phyloP scores from a whole-genome alignment of 2,113 vertebrate species.

The Philantomba maxwellii region DNA sequence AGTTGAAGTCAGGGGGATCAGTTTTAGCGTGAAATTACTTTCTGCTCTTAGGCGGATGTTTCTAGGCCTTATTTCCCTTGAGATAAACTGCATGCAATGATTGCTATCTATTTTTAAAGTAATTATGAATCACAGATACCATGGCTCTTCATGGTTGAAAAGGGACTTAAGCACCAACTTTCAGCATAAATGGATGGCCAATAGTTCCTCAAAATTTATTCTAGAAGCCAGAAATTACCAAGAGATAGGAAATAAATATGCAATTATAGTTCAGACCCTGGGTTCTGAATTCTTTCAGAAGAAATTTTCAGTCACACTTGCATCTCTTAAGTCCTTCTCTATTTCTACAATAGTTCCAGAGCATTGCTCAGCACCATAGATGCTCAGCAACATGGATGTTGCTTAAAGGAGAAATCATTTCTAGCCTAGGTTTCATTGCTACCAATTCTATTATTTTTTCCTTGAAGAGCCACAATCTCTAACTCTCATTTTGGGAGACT shows the following conservation, averaged over 20 bases:
- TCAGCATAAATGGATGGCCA: neutral
- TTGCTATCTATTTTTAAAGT: neutral
- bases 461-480: neutral
- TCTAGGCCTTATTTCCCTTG: neutral
- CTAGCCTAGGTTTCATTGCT: neutral
- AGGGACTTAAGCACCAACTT: neutral
- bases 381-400: neutral
- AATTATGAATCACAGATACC: neutral
- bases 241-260: neutral
- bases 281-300: neutral
- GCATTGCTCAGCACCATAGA: neutral
- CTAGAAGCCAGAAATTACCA: neutral
- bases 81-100: neutral
- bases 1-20: neutral
- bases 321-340: neutral
- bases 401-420: neutral
- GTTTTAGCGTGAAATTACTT: neutral
- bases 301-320: neutral
- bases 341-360: neutral
- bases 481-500: neutral
- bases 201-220: neutral
- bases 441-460: neutral
- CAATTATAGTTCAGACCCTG: neutral
- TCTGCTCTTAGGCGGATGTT: neutral
- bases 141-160: neutral